Percentiles rank a stretch among this genome's conserved stretches.
phyloP scores from a whole-genome alignment of 1,140 invertebrate species.

The Hestina assimilis region DNA sequence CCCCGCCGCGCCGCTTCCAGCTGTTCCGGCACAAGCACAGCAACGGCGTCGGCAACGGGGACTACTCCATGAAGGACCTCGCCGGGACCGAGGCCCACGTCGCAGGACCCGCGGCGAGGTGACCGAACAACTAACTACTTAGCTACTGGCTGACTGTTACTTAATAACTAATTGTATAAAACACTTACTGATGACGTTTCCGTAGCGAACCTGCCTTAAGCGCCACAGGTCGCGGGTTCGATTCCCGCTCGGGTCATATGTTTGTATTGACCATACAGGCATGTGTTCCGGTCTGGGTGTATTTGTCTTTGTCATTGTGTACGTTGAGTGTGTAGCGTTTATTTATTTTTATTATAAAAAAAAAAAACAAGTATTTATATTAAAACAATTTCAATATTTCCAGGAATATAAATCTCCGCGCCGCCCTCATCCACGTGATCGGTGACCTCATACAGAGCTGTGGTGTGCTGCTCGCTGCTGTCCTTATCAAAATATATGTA shows the following conservation, averaged over 20 bases:
- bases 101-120: conserved; percentile 33
- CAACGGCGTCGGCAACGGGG: conserved; percentile 60
- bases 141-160: too few relatives aligned
- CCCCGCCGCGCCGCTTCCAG: conserved; percentile 30
- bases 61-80: conserved; percentile 63
- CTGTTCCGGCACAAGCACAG: conserved; percentile 43
- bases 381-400: conserved; percentile 4
- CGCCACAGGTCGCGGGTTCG: too few relatives aligned
- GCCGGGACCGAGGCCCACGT: conserved; percentile 41
- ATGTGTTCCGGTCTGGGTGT: too few relatives aligned
- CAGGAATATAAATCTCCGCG: conserved; percentile 91
- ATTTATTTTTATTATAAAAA: too few relatives aligned
- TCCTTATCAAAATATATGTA: conserved; percentile 91
- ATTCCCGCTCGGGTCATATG: too few relatives aligned
- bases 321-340: too few relatives aligned
- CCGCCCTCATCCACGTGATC: conserved; percentile 94
- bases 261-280: too few relatives aligned
- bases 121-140: too few relatives aligned
- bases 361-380: background rate
- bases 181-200: too few relatives aligned
- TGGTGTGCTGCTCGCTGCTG: conserved; percentile 90
- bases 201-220: too few relatives aligned
- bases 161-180: too few relatives aligned
- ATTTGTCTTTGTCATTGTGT: too few relatives aligned
- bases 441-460: conserved; percentile 95